Base-by-base conservation (phyloP, 2,797 vertebrate species). In the Tinamus major region DNA sequence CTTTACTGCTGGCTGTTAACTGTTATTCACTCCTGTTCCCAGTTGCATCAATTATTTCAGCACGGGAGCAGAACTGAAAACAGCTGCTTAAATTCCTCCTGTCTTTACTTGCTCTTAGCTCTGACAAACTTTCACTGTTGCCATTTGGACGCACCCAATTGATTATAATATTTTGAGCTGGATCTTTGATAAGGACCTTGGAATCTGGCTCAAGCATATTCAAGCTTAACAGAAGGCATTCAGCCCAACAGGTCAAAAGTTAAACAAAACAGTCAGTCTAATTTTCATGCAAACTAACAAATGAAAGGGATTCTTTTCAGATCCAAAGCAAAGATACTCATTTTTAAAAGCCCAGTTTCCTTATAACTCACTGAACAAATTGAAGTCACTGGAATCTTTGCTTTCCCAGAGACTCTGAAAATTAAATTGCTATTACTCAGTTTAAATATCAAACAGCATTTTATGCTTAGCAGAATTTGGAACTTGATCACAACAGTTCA, bases 241-340 rank as follows among this genome's bases (percentile, higher is more conserved):
- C 51, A 58, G 33, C 41, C 86, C 90, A 95, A 96, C 62, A 93
- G 78, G 59, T 33, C 74, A 94, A 56, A 82, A 96, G 85, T 95
- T 94, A 96, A 94, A 93, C 63, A 88, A 74, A 64, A 37, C 33
- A 96, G 80, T 92, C 76, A 85, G 95, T 89, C 72, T 49, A 62
- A 92, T 96, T 96, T 95, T 95, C 78, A 93, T 83, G 74, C 59
- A 79, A 79, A 90, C 85, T 96, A 95, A 89, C 61, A 94, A 94
- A 76, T 89, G 79, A 91, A 95, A 94, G 81, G 70, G 71, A 35
- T 94, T 92, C 55, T 92, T 89, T 92, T 76, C 59, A 86, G 93
- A 95, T 90, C 19, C 27, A 19, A 85, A 35, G 27, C 7, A 94
- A 78, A 88, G 85, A 91, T 83, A 49, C 14, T 79, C 61, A 84